Base-by-base conservation (phyloP, 2,113 vertebrate genomes). In the Aleadryas rufinucha region DNA sequence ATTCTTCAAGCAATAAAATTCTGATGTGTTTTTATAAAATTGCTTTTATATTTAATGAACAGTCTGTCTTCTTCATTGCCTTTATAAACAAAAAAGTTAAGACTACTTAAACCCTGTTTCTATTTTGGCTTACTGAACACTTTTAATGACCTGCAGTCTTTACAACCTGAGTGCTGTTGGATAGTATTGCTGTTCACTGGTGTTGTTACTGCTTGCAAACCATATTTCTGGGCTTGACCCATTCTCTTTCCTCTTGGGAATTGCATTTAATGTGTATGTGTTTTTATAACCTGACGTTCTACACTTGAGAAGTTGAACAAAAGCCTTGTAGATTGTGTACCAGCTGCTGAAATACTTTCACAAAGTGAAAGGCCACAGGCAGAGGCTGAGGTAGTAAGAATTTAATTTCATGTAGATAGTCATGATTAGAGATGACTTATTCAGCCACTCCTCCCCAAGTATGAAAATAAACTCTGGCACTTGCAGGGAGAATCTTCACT, bases 1-100 rank as follows among this genome's bases (percentile, higher is more conserved):
- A 99, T 99, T 99, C 99, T 99, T 99, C 98, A 98, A 99, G 99
- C 99, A 99, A 99, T 99, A 99, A 99, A 99, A 98, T 98, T 98
- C 97, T 98, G 97, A 97, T 98, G 98, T 99, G 99, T 99, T 99
- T 97, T 99, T 99, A 99, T 97, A 98, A 97, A 96, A 86, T 92
- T 92, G 97, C 96, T 98, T 98, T 98, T 98, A 97, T 98, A 97
- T 97, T 98, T 97, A 97, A 96, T 98, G 75, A 90, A 87, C 76
- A 83, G 91, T 92, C 87, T 93, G 94, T 94, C 79, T 93, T 95
- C 83, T 91, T 96, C 74, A 87, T 91, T 93, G 74, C 65, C 81
- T 88, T 94, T 93, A 39, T 78, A 71, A 87, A 64, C 30, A 66
- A 77, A 74, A 28, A 65, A 83, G 45, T 89, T 70, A 63, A 84